Evolutionary conservation across 2,888 invertebrate species (phyloP).

Genomic region (Sinohyriopsis cumingii): DNA sequence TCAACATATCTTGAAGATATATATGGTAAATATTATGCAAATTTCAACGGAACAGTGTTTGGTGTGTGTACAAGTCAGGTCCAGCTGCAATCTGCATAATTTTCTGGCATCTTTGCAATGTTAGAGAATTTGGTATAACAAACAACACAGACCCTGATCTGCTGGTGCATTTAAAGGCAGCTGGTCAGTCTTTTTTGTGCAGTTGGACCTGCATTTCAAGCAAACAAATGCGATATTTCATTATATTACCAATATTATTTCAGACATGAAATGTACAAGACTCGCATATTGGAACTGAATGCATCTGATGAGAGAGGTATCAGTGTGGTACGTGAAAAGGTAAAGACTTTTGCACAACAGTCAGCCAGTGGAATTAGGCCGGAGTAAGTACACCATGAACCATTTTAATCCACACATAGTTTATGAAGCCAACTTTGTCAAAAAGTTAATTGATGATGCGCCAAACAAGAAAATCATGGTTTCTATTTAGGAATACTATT

Average conservation of each 20-base stretch:
- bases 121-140: no score
- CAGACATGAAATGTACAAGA: slow-evolving; percentile 63
- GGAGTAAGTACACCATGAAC: slow-evolving; percentile 65
- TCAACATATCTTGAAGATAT: no score
- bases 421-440: background rate
- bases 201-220: no score
- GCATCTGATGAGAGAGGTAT: slow-evolving; percentile 99
- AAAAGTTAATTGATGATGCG: background rate
- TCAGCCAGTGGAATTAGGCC: slow-evolving; percentile 80
- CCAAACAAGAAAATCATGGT: background rate
- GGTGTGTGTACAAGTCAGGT: no score
- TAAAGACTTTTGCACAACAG: slow-evolving; percentile 94
- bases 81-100: no score
- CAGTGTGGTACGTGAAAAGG: slow-evolving; percentile 95
- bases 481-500: background rate
- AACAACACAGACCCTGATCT: no score
- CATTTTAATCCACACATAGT: background rate
- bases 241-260: background rate
- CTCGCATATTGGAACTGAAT: slow-evolving; percentile 92
- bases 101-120: no score
- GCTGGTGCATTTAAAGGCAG: no score
- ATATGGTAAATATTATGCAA: no score
- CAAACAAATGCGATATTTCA: no score
- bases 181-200: no score
- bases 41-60: no score